phyloP scores from a whole-genome alignment of 2,888 invertebrate genomes.

The Euplexia lucipara region DNA sequence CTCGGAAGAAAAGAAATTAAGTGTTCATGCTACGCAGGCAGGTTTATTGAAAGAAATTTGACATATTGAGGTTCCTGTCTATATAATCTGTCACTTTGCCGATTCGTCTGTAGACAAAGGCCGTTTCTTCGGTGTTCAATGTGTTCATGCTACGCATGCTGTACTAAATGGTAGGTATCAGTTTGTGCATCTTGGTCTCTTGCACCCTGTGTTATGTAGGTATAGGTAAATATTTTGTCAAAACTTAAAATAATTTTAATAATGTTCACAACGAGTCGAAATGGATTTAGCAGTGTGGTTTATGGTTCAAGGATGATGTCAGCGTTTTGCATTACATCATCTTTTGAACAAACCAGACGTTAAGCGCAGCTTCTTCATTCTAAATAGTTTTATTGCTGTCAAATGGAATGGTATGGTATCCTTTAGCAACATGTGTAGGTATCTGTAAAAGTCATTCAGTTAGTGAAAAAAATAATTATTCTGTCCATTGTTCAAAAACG shows the following conservation, averaged over 20 bases:
- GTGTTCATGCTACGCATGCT: too few species aligned
- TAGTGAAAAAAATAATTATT: slow-evolving; percentile 6
- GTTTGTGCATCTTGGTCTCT: too few species aligned
- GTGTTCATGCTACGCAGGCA: too few species aligned
- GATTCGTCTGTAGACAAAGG: too few species aligned
- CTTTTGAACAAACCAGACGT: slow-evolving; percentile 53
- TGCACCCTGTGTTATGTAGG: too few species aligned
- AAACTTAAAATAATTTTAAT: slow-evolving; percentile 29
- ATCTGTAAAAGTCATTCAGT: slow-evolving; percentile 44
- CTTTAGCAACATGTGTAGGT: slow-evolving; percentile 51
- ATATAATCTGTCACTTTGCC: too few species aligned
- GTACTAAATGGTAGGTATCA: too few species aligned
- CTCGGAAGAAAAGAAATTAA: too few species aligned
- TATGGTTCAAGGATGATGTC: slow-evolving; percentile 74
- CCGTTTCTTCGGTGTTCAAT: too few species aligned
- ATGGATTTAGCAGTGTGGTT: slow-evolving; percentile 75
- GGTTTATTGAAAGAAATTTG: too few species aligned
- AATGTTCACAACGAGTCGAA: slow-evolving; percentile 56
- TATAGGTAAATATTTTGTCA: slow-evolving; percentile 2
- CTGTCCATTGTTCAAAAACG: neutral
- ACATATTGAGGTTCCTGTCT: too few species aligned
- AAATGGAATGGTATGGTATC: slow-evolving; percentile 42
- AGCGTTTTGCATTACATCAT: slow-evolving; percentile 75
- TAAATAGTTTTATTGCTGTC: slow-evolving; percentile 51
- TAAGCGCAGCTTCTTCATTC: slow-evolving; percentile 37